Evolutionary conservation across 2,888 invertebrate species (phyloP), one percentile per base, ranked within the genome.

Genomic region (Marasmarcha lunaedactyla): DNA sequence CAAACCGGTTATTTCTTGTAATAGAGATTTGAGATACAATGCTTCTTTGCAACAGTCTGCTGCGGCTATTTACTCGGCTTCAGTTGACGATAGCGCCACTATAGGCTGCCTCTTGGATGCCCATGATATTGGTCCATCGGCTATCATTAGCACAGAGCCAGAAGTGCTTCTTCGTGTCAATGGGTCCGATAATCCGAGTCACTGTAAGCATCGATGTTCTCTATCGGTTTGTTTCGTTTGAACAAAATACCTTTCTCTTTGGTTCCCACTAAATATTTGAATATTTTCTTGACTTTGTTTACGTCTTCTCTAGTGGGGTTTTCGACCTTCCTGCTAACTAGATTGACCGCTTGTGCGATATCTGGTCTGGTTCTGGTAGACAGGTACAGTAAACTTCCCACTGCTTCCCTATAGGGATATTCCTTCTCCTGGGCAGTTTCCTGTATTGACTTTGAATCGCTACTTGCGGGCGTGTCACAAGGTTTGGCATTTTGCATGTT

Each of bases 121-220:
- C 40, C 40, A 40, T 2, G 15, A 27, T 6, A 40, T 35, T 25
- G 40, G 40, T 5, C 40, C 30, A 11, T 33, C 35, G n/a, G 14
- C 14, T 14, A 36, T 11, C 14, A 27, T 40, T 2, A 40, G 14
- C 1, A 36, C 10, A 12, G 26, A 36, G 4, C 44, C 44, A 20
- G 35, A 36, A n/a, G 42, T 44, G 25, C 40, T 42, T 27, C 38
- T 41, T 38, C 45, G 38, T 9, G 40, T 26, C 34, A 34, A 13
- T 30, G 20, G 14, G 15, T 45, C 45, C 12, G 43, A 30, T 13
- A 43, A 25, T 45, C 41, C 27, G 42, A 33, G 35, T 42, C 40
- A 14, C 38, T 33, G 27, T 40, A 40, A n/a, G 40, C 35, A 27
- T 44, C 39, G 10, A 38, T 9, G 10, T 30, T 37, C 35, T 9